Conservation (phyloP, 2,888 invertebrate species). For the Entomobrya proxima region DNA sequence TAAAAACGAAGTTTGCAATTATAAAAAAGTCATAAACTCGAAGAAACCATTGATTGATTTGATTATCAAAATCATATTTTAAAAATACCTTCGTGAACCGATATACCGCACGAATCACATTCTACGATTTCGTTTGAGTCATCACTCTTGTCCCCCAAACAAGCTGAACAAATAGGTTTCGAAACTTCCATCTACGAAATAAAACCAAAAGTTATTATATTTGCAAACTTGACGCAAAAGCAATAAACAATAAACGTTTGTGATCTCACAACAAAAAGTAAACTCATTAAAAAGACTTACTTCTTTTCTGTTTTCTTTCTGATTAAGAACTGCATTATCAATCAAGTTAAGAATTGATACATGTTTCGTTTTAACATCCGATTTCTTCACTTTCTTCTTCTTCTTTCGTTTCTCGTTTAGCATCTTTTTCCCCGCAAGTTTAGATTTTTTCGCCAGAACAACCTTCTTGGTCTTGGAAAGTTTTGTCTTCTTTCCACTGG, state of each 20-base stretch:
- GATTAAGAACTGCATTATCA: slow-evolving; percentile 10
- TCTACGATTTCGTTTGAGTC: slow-evolving; percentile 97
- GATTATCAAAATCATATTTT: not conserved
- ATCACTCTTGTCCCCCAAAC: slow-evolving; percentile 94
- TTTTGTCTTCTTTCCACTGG: slow-evolving; percentile 1
- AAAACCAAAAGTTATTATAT: not conserved
- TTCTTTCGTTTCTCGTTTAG: slow-evolving; percentile 32
- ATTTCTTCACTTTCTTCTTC: slow-evolving; percentile 24
- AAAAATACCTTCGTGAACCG: slow-evolving; percentile 96
- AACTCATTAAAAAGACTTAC: slow-evolving; percentile 38
- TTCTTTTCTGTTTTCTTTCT: slow-evolving; percentile 69
- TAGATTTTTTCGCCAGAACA: slow-evolving; percentile 37
- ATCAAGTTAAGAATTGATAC: slow-evolving; percentile 52
- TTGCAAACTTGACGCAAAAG: not conserved
- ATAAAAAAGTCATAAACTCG: slow-evolving; percentile 24
- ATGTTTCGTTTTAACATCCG: slow-evolving; percentile 27
- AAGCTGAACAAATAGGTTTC: slow-evolving; percentile 92
- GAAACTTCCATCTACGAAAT: slow-evolving; percentile 76
- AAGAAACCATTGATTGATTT: not conserved
- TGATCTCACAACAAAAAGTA: not conserved
- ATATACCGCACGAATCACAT: slow-evolving; percentile 97
- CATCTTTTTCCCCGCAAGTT: slow-evolving; percentile 20
- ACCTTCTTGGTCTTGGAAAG: slow-evolving; percentile 23
- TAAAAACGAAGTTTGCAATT: slow-evolving; percentile 20
- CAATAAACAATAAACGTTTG: not conserved